These are phyloP conservation scores for Pluvianellus socialis DNA, from an alignment of 2,113 vertebrate species.

Conservation along the genomic window DNA sequence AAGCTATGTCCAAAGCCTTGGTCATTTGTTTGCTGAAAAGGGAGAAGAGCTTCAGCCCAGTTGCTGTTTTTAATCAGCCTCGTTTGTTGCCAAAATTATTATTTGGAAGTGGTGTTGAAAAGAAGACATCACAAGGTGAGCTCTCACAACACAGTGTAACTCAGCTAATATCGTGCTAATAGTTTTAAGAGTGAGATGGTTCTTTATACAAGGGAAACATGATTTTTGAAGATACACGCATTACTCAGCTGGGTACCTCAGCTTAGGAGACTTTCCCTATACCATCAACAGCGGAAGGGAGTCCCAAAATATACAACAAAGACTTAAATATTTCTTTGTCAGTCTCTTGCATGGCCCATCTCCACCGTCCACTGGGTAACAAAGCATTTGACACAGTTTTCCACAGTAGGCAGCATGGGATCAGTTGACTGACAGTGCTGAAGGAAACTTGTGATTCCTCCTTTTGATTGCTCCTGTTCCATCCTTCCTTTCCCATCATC, in stretches of 20 bases:
- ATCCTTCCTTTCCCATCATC: not conserved
- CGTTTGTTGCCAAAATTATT: not conserved
- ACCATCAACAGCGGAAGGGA: not conserved
- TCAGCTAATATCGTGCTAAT: not conserved
- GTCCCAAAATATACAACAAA: not conserved
- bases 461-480: not conserved
- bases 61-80: not conserved
- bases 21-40: not conserved
- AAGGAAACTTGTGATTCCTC: not conserved
- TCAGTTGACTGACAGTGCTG: not conserved
- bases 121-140: not conserved
- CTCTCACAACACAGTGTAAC: not conserved
- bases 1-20: not conserved
- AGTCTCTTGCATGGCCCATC: fast-evolving
- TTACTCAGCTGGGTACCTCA: not conserved
- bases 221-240: not conserved
- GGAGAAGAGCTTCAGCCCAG: not conserved
- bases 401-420: not conserved
- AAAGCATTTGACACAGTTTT: not conserved
- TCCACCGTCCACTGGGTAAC: not conserved
- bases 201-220: not conserved
- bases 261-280: not conserved
- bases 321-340: not conserved
- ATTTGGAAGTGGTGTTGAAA: not conserved
- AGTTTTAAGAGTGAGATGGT: not conserved